Evolutionary conservation across 2,113 vertebrate genomes (phyloP).

Genomic region (Siniperca chuatsi): DNA sequence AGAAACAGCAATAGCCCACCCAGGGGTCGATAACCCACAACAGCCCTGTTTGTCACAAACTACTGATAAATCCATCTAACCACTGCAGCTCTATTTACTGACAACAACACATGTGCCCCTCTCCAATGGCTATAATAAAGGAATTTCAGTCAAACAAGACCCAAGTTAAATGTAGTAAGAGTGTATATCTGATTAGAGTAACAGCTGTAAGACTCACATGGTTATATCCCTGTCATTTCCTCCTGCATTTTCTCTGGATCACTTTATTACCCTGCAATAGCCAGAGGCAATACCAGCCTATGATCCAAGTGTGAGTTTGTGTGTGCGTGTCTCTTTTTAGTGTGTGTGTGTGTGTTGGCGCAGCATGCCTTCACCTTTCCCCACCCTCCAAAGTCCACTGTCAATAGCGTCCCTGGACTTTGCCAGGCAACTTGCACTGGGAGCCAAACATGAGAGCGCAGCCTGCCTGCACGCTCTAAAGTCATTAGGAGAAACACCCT

Average conservation of each 20-base stretch:
- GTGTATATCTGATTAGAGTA: constrained; percentile 59
- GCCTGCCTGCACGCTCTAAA: constrained; percentile 21
- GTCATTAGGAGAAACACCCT: constrained; percentile 29
- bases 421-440: constrained; percentile 40
- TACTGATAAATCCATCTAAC: constrained; percentile 57
- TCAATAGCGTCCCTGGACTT: constrained; percentile 69
- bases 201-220: constrained; percentile 67
- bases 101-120: constrained; percentile 29
- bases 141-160: constrained; percentile 48
- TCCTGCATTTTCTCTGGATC: constrained; percentile 61
- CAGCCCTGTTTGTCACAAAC: constrained; percentile 65
- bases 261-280: constrained; percentile 68
- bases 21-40: constrained; percentile 74
- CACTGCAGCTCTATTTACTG: constrained; percentile 28
- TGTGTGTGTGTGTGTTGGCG: constrained; percentile 11
- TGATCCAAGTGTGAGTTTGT: constrained; percentile 52
- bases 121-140: neutral
- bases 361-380: constrained; percentile 44
- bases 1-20: constrained; percentile 77
- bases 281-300: constrained; percentile 59
- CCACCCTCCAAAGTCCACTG: constrained; percentile 70
- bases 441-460: constrained; percentile 37
- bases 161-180: constrained; percentile 51
- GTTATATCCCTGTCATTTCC: constrained; percentile 66
- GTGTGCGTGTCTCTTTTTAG: neutral